A percentile compares a stretch with the other conserved stretches of the same genome.
These are phyloP conservation scores for Melanchra persicariae DNA, from an alignment of 2,888 invertebrate species.

Conservation along the genomic window DNA sequence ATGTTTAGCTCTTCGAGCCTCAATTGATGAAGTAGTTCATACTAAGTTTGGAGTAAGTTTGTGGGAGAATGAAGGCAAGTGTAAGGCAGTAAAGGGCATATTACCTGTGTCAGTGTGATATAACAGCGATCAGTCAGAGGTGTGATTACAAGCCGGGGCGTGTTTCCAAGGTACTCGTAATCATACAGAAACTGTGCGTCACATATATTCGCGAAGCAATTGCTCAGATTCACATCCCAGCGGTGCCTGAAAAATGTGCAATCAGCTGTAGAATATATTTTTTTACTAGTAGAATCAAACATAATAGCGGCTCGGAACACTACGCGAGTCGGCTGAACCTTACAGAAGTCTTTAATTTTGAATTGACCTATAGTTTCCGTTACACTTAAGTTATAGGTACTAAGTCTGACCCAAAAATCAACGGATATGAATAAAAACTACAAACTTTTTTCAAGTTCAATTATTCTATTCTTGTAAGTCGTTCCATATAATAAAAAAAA, in stretches of 20 bases:
- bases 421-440: not conserved
- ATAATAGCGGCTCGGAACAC: too few species aligned
- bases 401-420: not conserved
- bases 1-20: too few species aligned
- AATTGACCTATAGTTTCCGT: not conserved
- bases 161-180: slow-evolving; percentile 98
- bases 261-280: not conserved
- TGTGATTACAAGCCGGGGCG: slow-evolving; percentile 97
- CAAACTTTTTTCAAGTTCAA: slow-evolving; percentile 12
- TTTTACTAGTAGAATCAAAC: not conserved
- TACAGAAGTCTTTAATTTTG: too few species aligned
- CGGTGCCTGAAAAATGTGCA: slow-evolving; percentile 88
- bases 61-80: too few species aligned
- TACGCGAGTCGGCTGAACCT: too few species aligned
- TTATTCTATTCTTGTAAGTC: too few species aligned
- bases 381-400: not conserved
- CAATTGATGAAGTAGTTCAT: too few species aligned
- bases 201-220: slow-evolving; percentile 98
- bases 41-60: too few species aligned
- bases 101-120: slow-evolving; percentile 97
- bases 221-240: slow-evolving; percentile 95
- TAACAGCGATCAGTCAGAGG: slow-evolving; percentile 98
- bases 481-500: too few species aligned
- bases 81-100: not conserved
- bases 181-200: slow-evolving; percentile 98